Evolutionary conservation across 2,113 vertebrate species (phyloP).

Genomic region (Hassar affinis): DNA sequence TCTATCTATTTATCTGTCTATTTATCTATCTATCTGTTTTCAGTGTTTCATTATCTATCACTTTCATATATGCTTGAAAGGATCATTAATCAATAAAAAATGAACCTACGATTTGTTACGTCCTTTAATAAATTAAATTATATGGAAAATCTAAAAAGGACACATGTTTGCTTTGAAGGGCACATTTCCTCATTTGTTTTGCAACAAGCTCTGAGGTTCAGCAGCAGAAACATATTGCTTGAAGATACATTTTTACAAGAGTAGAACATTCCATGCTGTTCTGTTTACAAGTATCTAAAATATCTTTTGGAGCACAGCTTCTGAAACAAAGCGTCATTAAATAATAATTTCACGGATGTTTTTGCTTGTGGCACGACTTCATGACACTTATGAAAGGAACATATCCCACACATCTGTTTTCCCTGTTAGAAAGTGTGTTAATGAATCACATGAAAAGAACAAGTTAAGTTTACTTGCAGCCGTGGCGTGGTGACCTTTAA

Average conservation of each 20-base stretch:
- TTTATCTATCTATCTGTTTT: no score
- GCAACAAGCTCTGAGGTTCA: conserved; percentile 17
- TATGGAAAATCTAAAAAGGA: conserved; percentile 17
- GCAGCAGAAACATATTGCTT: conserved; percentile 14
- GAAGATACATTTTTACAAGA: conserved; percentile 43
- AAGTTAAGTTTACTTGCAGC: conserved; percentile 26
- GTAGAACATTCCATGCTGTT: conserved; percentile 16
- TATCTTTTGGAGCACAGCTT: conserved; percentile 17
- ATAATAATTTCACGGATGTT: conserved; percentile 23
- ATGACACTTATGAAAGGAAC: conserved; percentile 10
- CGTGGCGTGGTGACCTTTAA: conserved; percentile 38
- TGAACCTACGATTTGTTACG: neutral
- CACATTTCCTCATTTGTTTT: conserved; percentile 45
- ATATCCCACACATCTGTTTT: conserved; percentile 39
- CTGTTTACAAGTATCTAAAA: conserved; percentile 37
- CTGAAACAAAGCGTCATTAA: conserved; percentile 1
- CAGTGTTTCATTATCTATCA: no score
- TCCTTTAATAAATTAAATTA: conserved; percentile 35
- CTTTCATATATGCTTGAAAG: no score
- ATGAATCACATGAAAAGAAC: conserved; percentile 37
- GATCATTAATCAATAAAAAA: neutral
- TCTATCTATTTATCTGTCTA: no score
- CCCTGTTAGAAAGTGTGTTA: conserved; percentile 39
- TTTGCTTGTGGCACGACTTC: neutral
- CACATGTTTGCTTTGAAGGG: conserved; percentile 24